Evolutionary conservation across 1,140 invertebrate species (phyloP).

Genomic region (Agraylea sexmaculata): DNA sequence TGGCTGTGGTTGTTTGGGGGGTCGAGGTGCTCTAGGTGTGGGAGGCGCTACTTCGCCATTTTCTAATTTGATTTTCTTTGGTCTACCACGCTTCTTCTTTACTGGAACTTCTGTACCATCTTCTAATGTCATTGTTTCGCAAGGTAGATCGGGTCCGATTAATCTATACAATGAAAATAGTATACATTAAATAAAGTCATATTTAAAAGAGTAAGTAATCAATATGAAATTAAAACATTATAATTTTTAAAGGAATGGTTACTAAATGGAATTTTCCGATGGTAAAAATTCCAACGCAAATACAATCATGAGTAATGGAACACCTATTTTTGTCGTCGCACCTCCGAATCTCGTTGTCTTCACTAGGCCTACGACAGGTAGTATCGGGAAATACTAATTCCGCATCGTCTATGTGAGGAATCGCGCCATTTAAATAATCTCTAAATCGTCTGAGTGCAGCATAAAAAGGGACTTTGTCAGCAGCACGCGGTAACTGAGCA

Average conservation of each 20-base stretch:
- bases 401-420: conserved; percentile 75
- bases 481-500: conserved; percentile 85
- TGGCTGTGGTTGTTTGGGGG: conserved; percentile 31
- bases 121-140: conserved; percentile 40
- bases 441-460: conserved; percentile 87
- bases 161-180: too few species aligned
- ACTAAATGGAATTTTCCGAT: too few species aligned
- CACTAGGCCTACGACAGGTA: conserved; percentile 36
- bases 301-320: neutral
- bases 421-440: conserved; percentile 86
- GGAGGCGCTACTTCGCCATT: conserved; percentile 46
- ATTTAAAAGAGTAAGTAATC: too few species aligned
- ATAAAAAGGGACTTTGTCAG: conserved; percentile 96
- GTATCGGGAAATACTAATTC: conserved; percentile 83
- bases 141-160: conserved; percentile 36
- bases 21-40: conserved; percentile 42
- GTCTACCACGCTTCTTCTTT: conserved; percentile 80
- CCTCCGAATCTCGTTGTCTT: conserved; percentile 45
- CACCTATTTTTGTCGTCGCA: conserved; percentile 20
- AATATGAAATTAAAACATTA: too few species aligned
- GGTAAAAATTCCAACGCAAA: too few species aligned
- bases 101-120: conserved; percentile 52
- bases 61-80: conserved; percentile 75
- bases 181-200: too few species aligned
- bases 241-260: too few species aligned